A percentile compares a stretch with the other conserved stretches of the same genome.
phyloP scores from a whole-genome alignment of 2,113 vertebrate genomes.

The Podilymbus podiceps region DNA sequence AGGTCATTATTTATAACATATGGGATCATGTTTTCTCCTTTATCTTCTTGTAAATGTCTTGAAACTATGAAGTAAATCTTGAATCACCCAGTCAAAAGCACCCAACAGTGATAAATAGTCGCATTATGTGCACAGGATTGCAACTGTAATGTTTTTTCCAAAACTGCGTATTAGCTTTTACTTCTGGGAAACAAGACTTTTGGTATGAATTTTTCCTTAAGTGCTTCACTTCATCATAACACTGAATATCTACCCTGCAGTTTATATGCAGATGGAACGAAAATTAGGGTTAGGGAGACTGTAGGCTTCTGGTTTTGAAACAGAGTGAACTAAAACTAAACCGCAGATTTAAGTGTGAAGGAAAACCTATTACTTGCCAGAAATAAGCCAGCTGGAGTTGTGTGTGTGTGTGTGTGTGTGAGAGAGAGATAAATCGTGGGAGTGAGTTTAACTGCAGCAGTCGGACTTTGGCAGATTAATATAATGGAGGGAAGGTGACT shows the following conservation, averaged over 20 bases:
- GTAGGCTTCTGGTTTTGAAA: not conserved
- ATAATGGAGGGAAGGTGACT: not conserved
- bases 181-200: constrained; percentile 48
- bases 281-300: not conserved
- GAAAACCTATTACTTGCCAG: not conserved
- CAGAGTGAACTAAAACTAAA: constrained; percentile 18
- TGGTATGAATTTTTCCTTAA: not conserved
- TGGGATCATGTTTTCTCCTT: constrained; percentile 61
- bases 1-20: constrained; percentile 1
- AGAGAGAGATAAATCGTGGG: not conserved
- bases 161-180: constrained; percentile 70
- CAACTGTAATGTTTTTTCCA: constrained; percentile 54
- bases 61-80: constrained; percentile 66
- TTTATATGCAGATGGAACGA: not conserved
- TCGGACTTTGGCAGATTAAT: not conserved
- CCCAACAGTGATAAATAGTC: constrained; percentile 64
- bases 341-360: not conserved
- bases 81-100: constrained; percentile 48
- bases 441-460: not conserved
- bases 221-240: constrained; percentile 4
- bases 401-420: not conserved
- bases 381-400: not conserved
- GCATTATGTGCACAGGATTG: constrained; percentile 61
- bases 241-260: not conserved
- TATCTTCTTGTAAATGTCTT: constrained; percentile 60